Conservation (phyloP, 1,140 invertebrate genomes). For the Bombus sibiricus region DNA sequence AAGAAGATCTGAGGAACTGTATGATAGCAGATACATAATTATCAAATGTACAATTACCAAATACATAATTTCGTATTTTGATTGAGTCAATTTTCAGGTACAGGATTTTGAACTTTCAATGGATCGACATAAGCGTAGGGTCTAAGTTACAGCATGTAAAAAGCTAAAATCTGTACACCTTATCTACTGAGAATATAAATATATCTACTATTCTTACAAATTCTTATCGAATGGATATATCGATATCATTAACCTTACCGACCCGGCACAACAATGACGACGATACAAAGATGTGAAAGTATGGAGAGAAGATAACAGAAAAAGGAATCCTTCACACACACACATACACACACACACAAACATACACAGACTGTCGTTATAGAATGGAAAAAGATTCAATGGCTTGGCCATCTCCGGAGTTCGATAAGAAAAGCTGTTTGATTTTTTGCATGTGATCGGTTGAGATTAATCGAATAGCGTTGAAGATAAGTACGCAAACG, state of each 20-base stretch:
- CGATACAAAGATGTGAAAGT: not conserved
- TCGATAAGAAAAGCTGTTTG: conserved; percentile 32
- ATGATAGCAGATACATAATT: too few relatives aligned
- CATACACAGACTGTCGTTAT: not conserved
- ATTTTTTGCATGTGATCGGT: conserved; percentile 31
- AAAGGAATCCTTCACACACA: too few relatives aligned
- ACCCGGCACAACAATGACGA: not conserved
- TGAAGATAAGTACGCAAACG: conserved; percentile 14
- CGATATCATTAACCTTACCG: not conserved
- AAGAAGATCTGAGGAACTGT: too few relatives aligned
- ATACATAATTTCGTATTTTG: too few relatives aligned
- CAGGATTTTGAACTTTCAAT: too few relatives aligned
- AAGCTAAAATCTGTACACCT: too few relatives aligned
- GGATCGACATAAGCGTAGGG: too few relatives aligned
- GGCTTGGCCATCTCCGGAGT: not conserved
- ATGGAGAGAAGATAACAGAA: too few relatives aligned
- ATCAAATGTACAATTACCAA: too few relatives aligned
- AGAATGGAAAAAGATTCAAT: not conserved
- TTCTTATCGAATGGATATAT: not conserved
- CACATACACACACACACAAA: too few relatives aligned
- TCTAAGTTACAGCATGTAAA: too few relatives aligned
- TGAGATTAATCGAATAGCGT: conserved; percentile 37
- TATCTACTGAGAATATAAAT: not conserved
- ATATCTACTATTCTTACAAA: not conserved
- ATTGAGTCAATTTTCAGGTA: too few relatives aligned